These are phyloP conservation scores for Oplegnathus fasciatus DNA, from an alignment of 2,113 vertebrate genomes.

Conservation along the genomic window DNA sequence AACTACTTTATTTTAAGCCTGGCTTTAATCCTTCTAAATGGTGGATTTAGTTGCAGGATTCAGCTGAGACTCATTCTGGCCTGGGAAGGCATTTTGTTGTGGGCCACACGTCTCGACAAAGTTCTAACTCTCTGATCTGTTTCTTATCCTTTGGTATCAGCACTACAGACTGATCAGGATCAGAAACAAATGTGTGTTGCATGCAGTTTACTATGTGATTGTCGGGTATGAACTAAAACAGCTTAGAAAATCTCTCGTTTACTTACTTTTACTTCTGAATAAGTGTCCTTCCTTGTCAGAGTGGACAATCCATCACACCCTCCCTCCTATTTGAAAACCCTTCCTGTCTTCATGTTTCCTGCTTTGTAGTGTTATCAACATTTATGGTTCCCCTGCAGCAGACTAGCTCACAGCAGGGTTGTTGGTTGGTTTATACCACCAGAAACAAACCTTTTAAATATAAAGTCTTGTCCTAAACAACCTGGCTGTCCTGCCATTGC, in stretches of 20 bases:
- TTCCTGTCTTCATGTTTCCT: neutral
- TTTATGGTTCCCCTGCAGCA: neutral
- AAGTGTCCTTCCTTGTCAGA: neutral
- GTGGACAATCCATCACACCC: neutral
- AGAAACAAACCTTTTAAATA: constrained; percentile 15
- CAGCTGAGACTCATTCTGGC: neutral
- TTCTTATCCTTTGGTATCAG: neutral
- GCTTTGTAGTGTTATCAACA: neutral
- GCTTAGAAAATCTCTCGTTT: neutral
- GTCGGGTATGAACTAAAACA: neutral
- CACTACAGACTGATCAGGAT: neutral
- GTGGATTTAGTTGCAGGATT: neutral
- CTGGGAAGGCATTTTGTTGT: neutral
- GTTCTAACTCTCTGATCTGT: neutral
- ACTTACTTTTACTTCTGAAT: neutral
- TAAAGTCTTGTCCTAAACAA: neutral
- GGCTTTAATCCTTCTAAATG: neutral
- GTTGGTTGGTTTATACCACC: neutral
- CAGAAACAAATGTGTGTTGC: neutral
- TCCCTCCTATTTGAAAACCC: neutral
- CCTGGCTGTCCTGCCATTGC: neutral
- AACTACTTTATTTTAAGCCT: neutral
- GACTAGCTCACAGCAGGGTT: neutral
- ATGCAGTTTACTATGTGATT: neutral
- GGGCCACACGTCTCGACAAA: no score